Evolutionary conservation across 2,113 vertebrate genomes (phyloP), one percentile per base, ranked within the genome.

Genomic region (Zingel zingel): DNA sequence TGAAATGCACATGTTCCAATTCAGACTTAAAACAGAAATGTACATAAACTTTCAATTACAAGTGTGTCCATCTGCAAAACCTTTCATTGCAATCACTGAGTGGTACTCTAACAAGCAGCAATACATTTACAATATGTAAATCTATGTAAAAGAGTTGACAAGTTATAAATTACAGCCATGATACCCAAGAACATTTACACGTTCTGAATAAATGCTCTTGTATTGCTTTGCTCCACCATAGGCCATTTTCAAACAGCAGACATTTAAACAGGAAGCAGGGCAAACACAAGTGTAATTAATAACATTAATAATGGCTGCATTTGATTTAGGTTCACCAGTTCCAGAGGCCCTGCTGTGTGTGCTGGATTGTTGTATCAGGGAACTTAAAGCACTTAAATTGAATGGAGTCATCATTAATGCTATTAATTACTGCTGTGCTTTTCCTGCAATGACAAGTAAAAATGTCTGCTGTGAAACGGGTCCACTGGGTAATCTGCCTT

Each of bases 351-450:
- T 21, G 47, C 19, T 33, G 12, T 57, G 43, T 53, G n/a, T 25
- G 56, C 36, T 50, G 23, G 21, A 43, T 43, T 2, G 10, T 10
- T 43, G 39, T 43, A 43, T 11, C 39, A 43, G 39, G 51, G 30
- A 45, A 68, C 23, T 21, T 23, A 58, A 61, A 68, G 21, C 8
- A 63, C n/a, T 50, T 51, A 6, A 72, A 58, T 56, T 11, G 11
- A 74, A 66, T 25, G 21, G 11, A 63, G 19, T 39, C 21, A 57
- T 74, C 64, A 66, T 85, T 83, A 81, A 53, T 74, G 23, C 19
- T 70, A 70, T 83, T 79, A 76, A 88, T 80, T 72, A 72, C 70
- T 64, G 33, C 19, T 43, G n/a, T 43, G 36, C 19, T 27, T 47
- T 39, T 67, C 14, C 25, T 71, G 68, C 16, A 18, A 56, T 51